Percentiles rank a stretch among this genome's conserved stretches.
Evolutionary conservation across 2,113 vertebrate species (phyloP).

Genomic region (Paradisaea rubra): DNA sequence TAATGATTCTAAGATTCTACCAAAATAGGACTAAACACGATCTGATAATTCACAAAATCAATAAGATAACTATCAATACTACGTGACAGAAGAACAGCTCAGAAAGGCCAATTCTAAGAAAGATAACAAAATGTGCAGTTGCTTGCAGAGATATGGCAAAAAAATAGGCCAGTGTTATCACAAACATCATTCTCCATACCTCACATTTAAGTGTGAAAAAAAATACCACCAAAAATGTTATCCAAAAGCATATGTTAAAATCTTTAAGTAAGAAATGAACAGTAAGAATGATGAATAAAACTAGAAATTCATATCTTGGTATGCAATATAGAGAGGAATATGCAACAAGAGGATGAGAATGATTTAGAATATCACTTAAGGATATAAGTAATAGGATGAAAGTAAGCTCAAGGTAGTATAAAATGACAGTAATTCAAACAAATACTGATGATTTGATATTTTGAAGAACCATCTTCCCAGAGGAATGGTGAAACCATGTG

Average conservation of each 20-base stretch:
- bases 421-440: background rate
- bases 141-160: background rate
- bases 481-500: background rate
- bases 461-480: background rate
- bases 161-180: background rate
- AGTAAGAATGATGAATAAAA: background rate
- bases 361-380: background rate
- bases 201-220: background rate
- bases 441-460: background rate
- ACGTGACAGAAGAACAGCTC: background rate
- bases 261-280: background rate
- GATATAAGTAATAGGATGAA: background rate
- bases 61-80: background rate
- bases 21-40: background rate
- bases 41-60: background rate
- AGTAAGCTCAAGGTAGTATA: background rate
- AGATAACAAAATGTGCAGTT: background rate
- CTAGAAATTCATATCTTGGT: background rate
- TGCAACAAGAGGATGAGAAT: background rate
- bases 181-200: background rate
- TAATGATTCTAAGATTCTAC: background rate
- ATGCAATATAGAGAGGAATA: background rate
- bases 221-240: background rate
- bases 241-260: background rate
- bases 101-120: background rate